phyloP scores from a whole-genome alignment of 2,797 vertebrate species.

The Scarus forsteni region DNA sequence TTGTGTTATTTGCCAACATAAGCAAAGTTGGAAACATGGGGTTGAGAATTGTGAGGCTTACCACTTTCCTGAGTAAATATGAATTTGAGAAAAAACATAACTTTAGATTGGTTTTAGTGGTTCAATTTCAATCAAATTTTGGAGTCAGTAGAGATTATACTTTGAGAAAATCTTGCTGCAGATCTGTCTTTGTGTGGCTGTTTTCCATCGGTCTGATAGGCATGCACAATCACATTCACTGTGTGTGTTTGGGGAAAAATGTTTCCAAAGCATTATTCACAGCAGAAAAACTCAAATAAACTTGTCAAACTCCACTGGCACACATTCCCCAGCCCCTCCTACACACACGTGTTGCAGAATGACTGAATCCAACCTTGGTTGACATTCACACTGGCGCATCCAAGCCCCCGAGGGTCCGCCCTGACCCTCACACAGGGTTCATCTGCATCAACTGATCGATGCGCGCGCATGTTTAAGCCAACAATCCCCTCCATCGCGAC shows the following conservation, averaged over 20 bases:
- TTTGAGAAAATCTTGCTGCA: slow-evolving; percentile 22
- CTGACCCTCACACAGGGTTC: slow-evolving; percentile 59
- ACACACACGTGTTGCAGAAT: slow-evolving; percentile 55
- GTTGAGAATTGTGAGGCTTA: slow-evolving; percentile 53
- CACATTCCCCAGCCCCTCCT: slow-evolving; percentile 1
- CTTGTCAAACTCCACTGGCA: neutral
- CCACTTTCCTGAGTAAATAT: slow-evolving; percentile 63
- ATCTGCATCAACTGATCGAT: slow-evolving; percentile 78
- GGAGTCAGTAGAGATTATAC: slow-evolving; percentile 17
- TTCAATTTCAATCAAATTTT: slow-evolving; percentile 44
- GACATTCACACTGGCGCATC: slow-evolving; percentile 72
- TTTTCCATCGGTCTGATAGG: slow-evolving; percentile 21
- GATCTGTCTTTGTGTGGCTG: slow-evolving; percentile 46
- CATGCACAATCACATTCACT: slow-evolving; percentile 22
- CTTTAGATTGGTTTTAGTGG: slow-evolving; percentile 31
- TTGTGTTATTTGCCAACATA: slow-evolving; percentile 28
- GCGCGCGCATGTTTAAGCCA: slow-evolving; percentile 63
- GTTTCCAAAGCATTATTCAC: slow-evolving; percentile 24
- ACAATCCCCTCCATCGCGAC: slow-evolving; percentile 54
- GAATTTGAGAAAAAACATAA: slow-evolving; percentile 50
- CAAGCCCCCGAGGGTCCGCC: slow-evolving; percentile 38
- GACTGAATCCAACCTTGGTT: slow-evolving; percentile 72
- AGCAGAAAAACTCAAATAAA: slow-evolving; percentile 9
- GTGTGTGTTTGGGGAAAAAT: slow-evolving; percentile 24
- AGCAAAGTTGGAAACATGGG: slow-evolving; percentile 56